Evolutionary conservation across 1,140 invertebrate species (phyloP).

Genomic region (Drosophila oshimai): DNA sequence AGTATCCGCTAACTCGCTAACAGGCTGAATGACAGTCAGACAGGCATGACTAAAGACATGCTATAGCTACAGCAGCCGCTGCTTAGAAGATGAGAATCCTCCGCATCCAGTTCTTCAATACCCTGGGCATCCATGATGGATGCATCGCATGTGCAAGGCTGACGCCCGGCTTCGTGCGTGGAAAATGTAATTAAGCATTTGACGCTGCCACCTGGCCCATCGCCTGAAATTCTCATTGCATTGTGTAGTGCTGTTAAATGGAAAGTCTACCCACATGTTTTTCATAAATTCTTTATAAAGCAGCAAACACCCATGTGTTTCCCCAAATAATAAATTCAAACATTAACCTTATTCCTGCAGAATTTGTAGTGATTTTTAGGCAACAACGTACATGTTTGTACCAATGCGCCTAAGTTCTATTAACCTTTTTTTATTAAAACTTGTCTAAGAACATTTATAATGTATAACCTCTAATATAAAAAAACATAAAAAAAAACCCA

Average conservation of each 20-base stretch:
- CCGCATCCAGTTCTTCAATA: slow-evolving; percentile 31
- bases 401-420: too few species aligned
- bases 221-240: background rate
- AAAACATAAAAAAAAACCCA: too few species aligned
- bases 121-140: slow-evolving; percentile 51
- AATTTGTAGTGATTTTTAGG: too few species aligned
- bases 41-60: slow-evolving; percentile 43
- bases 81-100: slow-evolving; percentile 32
- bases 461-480: too few species aligned
- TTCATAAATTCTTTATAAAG: too few species aligned
- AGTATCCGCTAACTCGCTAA: slow-evolving; percentile 7
- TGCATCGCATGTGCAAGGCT: slow-evolving; percentile 49
- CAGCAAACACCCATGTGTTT: too few species aligned
- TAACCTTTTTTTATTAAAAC: too few species aligned
- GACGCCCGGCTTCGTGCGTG: slow-evolving; percentile 36
- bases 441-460: too few species aligned
- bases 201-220: slow-evolving; percentile 6
- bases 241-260: background rate
- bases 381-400: too few species aligned
- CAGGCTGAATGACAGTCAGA: slow-evolving; percentile 31
- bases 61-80: slow-evolving; percentile 51
- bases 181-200: slow-evolving; percentile 78
- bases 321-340: too few species aligned
- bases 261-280: too few species aligned
- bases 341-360: too few species aligned